Conservation (phyloP, 2,888 invertebrate genomes). For the Apotomis capreana region DNA sequence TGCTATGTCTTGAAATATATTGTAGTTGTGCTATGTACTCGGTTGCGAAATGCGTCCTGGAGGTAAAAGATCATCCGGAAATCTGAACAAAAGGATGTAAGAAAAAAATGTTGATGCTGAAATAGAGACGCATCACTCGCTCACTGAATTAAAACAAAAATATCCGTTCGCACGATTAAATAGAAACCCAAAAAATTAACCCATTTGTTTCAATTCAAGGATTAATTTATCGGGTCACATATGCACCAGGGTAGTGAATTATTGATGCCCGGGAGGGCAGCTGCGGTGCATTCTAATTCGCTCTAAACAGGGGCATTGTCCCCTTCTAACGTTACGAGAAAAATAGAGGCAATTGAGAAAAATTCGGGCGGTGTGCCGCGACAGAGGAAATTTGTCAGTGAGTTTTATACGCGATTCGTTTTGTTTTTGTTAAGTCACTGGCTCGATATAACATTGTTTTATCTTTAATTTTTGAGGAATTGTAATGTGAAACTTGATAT, state of each 20-base stretch:
- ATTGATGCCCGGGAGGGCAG: constrained; percentile 14
- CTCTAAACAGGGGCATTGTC: constrained; percentile 17
- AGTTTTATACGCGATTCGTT: background rate
- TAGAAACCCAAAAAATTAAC: background rate
- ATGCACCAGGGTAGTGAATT: constrained; percentile 12
- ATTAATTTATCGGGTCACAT: constrained; percentile 30
- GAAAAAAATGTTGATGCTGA: too few species aligned
- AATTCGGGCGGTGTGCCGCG: background rate
- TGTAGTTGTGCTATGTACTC: too few species aligned
- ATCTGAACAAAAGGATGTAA: too few species aligned
- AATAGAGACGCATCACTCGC: too few species aligned
- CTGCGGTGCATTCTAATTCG: constrained; percentile 24
- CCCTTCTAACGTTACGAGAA: background rate
- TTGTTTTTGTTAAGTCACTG: background rate
- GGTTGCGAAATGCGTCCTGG: too few species aligned
- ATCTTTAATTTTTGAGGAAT: too few species aligned
- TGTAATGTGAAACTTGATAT: too few species aligned
- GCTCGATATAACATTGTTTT: too few species aligned
- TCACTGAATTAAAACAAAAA: background rate
- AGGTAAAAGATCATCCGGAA: too few species aligned
- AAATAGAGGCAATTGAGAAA: constrained; percentile 17
- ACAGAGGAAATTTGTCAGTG: background rate
- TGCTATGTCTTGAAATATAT: too few species aligned
- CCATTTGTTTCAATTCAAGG: constrained; percentile 17
- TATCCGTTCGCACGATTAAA: background rate